Evolutionary conservation across 2,797 vertebrate species (phyloP).

Genomic region (Oreochromis grahami): DNA sequence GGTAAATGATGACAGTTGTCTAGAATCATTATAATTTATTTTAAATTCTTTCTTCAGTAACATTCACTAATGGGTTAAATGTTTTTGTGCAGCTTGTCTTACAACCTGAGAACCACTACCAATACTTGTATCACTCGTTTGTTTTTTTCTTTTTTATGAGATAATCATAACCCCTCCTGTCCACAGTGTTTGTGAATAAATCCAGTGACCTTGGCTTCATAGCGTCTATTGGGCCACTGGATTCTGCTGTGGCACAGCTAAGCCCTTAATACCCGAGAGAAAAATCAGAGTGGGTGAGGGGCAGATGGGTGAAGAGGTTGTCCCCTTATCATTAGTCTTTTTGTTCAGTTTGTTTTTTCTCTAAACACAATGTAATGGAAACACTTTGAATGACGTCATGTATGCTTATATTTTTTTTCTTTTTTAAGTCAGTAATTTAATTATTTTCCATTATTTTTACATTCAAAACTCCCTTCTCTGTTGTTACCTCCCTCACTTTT

Average conservation of each 20-base stretch:
- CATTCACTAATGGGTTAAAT: not conserved
- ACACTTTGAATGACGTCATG: not conserved
- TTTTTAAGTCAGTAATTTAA: not conserved
- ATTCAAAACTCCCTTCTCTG: not conserved
- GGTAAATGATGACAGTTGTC: constrained; percentile 66
- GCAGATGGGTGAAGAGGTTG: not conserved
- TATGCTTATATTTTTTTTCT: not conserved
- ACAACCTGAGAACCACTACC: not conserved
- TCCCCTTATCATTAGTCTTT: not conserved
- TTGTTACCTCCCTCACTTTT: not conserved
- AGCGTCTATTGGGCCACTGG: constrained; percentile 15
- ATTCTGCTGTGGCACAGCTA: constrained; percentile 36
- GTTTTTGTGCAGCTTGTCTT: not conserved
- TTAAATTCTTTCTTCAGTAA: not conserved
- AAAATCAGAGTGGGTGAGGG: constrained; percentile 8
- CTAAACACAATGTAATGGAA: not conserved
- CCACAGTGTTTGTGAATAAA: constrained; percentile 8
- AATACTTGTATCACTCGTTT: not conserved
- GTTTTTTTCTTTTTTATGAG: not conserved
- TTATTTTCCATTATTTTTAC: not conserved
- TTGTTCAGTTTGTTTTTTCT: not conserved
- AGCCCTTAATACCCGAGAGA: constrained; percentile 52
- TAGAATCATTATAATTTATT: not conserved
- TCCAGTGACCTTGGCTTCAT: constrained; percentile 51
- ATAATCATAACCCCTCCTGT: not conserved